Percentiles rank a stretch among this genome's conserved stretches.
Conservation (phyloP, 2,888 invertebrate species). For the Eudemis profundana region DNA sequence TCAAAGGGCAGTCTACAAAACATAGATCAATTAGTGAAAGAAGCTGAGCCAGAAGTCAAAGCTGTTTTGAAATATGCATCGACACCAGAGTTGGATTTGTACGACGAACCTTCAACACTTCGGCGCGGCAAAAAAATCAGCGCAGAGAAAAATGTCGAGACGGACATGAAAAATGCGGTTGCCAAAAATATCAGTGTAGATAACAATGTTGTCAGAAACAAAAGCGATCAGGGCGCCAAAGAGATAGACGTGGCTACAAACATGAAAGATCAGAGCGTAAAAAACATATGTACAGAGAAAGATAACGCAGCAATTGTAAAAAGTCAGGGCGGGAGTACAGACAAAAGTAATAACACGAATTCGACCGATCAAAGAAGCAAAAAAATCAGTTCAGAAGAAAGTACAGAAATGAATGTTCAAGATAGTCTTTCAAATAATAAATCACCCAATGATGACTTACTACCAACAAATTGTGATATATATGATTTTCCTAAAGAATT, state of each 20-base stretch:
- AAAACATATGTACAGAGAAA: no score
- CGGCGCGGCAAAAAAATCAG: neutral
- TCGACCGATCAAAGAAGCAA: neutral
- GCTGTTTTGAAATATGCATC: slow-evolving; percentile 21
- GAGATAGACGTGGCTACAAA: no score
- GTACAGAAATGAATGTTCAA: no score
- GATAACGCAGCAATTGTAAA: no score
- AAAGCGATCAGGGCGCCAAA: no score
- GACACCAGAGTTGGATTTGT: slow-evolving; percentile 25
- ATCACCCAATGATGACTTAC: neutral
- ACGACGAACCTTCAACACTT: slow-evolving; percentile 5
- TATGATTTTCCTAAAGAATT: slow-evolving; percentile 7
- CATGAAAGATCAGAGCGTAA: no score
- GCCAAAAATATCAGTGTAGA: neutral
- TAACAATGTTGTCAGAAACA: neutral
- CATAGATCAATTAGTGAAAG: slow-evolving; percentile 22
- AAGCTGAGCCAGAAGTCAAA: slow-evolving; percentile 7
- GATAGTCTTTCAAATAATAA: neutral
- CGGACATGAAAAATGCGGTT: neutral
- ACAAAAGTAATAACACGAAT: no score
- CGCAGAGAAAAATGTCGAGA: neutral
- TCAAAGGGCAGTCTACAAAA: slow-evolving; percentile 21
- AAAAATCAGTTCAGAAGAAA: no score
- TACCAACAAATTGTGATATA: neutral
- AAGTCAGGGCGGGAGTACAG: no score